phyloP scores from a whole-genome alignment of 2,888 invertebrate species.

The Drosophila paranaensis region DNA sequence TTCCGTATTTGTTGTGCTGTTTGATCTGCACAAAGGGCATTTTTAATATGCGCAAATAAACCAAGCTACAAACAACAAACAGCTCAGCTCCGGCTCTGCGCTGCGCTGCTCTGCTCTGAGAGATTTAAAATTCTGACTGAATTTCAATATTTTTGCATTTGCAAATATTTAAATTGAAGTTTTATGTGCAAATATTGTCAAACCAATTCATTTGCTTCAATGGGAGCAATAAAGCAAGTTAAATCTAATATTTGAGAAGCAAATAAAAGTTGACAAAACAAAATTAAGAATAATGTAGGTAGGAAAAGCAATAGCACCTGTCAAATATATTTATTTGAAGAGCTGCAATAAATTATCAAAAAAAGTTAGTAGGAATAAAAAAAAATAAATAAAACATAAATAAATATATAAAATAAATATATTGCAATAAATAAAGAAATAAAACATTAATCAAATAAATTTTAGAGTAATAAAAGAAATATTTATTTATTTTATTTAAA shows the following conservation, averaged over 20 bases:
- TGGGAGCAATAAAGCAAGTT: not conserved
- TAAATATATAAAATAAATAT: no score
- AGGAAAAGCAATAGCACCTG: not conserved
- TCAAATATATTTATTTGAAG: not conserved
- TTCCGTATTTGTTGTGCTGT: constrained; percentile 48
- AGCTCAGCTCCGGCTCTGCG: not conserved
- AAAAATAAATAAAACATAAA: no score
- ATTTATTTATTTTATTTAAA: no score
- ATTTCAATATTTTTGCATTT: not conserved
- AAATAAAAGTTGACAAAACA: not conserved
- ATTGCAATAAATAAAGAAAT: no score
- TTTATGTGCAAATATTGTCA: not conserved
- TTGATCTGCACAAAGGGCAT: constrained; percentile 50
- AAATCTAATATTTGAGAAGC: not conserved
- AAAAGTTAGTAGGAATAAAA: no score
- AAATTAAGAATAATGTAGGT: no score
- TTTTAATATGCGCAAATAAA: constrained; percentile 68
- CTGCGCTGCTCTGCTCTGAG: not conserved
- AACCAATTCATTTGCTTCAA: not conserved
- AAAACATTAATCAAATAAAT: no score
- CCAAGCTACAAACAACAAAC: constrained; percentile 16
- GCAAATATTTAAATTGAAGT: constrained; percentile 1
- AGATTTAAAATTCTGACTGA: not conserved
- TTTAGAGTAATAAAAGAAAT: no score
- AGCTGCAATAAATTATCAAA: no score